phyloP scores from a whole-genome alignment of 2,888 invertebrate species.

The Unio pictorum region DNA sequence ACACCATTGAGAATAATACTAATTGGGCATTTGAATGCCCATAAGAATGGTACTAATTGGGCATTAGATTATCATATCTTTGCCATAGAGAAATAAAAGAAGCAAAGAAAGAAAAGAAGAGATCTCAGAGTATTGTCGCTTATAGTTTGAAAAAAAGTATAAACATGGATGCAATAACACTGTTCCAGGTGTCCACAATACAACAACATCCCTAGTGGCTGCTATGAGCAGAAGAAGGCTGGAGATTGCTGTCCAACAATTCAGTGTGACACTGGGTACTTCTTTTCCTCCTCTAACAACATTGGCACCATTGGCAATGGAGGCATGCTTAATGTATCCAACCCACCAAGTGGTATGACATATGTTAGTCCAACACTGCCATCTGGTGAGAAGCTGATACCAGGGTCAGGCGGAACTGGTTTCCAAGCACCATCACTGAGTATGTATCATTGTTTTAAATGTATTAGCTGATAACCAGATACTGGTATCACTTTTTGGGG shows the following conservation, averaged over 20 bases:
- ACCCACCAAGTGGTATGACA: conserved; percentile 33
- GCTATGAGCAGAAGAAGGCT: conserved; percentile 26
- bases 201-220: conserved; percentile 56
- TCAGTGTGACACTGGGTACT: conserved; percentile 47
- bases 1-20: too few relatives aligned
- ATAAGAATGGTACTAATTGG: too few relatives aligned
- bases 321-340: conserved; percentile 40
- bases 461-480: background rate
- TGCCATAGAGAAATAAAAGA: too few relatives aligned
- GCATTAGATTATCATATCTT: too few relatives aligned
- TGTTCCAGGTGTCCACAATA: conserved; percentile 50
- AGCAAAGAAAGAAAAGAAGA: too few relatives aligned
- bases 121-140: too few relatives aligned
- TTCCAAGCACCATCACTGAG: conserved; percentile 41
- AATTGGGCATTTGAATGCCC: too few relatives aligned
- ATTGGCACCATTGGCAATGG: conserved; percentile 49
- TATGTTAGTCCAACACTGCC: conserved; percentile 44
- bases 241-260: conserved; percentile 46
- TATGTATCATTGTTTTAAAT: conserved; percentile 21
- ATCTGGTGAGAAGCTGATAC: conserved; percentile 31
- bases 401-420: conserved; percentile 49
- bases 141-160: too few relatives aligned
- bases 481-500: too few relatives aligned
- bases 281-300: conserved; percentile 49
- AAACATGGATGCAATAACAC: background rate